phyloP scores from a whole-genome alignment of 2,113 vertebrate species.

The Phycodurus eques region DNA sequence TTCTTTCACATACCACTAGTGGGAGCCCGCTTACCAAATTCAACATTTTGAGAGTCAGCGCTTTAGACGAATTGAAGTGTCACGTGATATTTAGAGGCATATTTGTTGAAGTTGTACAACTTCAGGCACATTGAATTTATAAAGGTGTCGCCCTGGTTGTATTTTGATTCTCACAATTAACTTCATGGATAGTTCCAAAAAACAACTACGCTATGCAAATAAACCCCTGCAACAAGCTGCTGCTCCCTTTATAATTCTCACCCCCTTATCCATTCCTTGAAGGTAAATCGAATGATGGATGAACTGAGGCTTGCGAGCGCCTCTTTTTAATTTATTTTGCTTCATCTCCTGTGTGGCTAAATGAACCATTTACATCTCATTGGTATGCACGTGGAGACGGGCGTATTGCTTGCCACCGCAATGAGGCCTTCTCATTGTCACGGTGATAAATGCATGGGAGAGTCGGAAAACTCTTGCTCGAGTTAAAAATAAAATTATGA shows the following conservation, averaged over 20 bases:
- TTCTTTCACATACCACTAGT: too few species aligned
- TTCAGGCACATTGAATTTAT: not conserved
- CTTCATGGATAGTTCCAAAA: not conserved
- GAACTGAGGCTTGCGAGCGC: not conserved
- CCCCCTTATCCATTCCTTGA: slow-evolving; percentile 11
- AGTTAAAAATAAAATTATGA: too few species aligned
- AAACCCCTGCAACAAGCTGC: not conserved
- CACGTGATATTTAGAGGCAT: too few species aligned
- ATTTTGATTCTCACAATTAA: not conserved
- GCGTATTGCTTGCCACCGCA: not conserved
- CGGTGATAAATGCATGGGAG: not conserved
- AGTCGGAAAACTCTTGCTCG: not conserved
- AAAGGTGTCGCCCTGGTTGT: not conserved
- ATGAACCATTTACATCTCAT: slow-evolving; percentile 4
- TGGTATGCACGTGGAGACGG: not conserved
- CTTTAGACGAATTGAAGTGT: too few species aligned
- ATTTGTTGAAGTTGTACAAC: not conserved
- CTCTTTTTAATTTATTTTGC: slow-evolving; percentile 8
- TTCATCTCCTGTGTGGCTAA: slow-evolving; percentile 1
- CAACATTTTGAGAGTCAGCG: too few species aligned
- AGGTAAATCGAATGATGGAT: slow-evolving; percentile 2
- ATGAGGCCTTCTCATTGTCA: not conserved
- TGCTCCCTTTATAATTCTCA: not conserved
- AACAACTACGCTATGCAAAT: not conserved
- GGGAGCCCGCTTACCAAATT: too few species aligned